Percentiles rank a stretch among this genome's conserved stretches.
phyloP scores from a whole-genome alignment of 2,797 vertebrate genomes.

The Eleutherodactylus coqui region DNA sequence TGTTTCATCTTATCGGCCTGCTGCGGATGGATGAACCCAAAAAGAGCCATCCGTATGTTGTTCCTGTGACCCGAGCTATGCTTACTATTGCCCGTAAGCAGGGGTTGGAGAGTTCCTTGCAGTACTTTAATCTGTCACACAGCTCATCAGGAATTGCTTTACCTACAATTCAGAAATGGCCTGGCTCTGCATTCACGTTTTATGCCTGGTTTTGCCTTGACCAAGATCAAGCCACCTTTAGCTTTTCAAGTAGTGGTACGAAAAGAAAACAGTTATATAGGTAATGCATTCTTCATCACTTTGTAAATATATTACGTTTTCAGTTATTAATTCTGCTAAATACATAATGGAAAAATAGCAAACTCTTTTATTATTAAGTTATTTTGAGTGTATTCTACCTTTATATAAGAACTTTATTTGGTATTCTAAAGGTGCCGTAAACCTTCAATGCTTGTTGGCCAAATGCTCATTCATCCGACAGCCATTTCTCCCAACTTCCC shows the following conservation, averaged over 20 bases:
- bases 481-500: too few species aligned
- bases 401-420: neutral
- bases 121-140: slow-evolving; percentile 93
- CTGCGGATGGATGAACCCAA: slow-evolving; percentile 81
- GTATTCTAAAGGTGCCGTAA: too few species aligned
- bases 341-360: neutral
- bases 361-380: neutral
- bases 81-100: slow-evolving; percentile 92
- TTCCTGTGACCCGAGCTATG: slow-evolving; percentile 83
- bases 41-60: slow-evolving; percentile 81
- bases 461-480: too few species aligned
- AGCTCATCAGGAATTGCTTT: slow-evolving; percentile 94
- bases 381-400: neutral
- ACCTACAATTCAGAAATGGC: slow-evolving; percentile 90
- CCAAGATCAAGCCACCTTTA: slow-evolving; percentile 84
- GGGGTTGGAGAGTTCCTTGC: slow-evolving; percentile 90
- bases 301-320: neutral
- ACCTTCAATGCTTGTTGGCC: too few species aligned
- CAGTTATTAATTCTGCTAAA: neutral
- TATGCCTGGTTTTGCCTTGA: slow-evolving; percentile 93
- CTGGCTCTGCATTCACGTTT: slow-evolving; percentile 93
- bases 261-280: slow-evolving; percentile 97
- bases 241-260: slow-evolving; percentile 78
- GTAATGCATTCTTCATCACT: slow-evolving; percentile 69
- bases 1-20: slow-evolving; percentile 83